A percentile compares a stretch with the other conserved stretches of the same genome.
Evolutionary conservation across 1,140 invertebrate species (phyloP).

Genomic region (Drosophila rhopaloa): DNA sequence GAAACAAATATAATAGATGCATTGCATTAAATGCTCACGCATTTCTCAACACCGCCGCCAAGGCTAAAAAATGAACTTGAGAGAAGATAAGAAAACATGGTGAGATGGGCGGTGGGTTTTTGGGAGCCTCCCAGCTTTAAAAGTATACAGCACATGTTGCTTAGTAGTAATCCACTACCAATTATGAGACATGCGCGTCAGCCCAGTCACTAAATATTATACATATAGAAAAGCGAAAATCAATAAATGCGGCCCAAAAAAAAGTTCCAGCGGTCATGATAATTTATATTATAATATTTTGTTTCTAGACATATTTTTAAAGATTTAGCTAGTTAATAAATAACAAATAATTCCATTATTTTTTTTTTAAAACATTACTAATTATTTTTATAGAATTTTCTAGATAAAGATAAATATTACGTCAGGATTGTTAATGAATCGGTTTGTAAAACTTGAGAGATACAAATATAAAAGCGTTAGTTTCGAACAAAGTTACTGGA

Average conservation of each 20-base stretch:
- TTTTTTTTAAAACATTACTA: too few species aligned
- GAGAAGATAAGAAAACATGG: neutral
- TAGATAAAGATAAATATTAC: too few species aligned
- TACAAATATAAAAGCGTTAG: too few species aligned
- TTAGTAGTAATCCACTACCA: slow-evolving; percentile 24
- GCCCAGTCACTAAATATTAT: slow-evolving; percentile 15
- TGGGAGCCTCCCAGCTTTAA: neutral
- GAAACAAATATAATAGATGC: slow-evolving; percentile 9
- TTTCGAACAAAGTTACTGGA: too few species aligned
- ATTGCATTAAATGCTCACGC: slow-evolving; percentile 10
- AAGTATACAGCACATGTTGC: slow-evolving; percentile 25
- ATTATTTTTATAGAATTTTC: neutral
- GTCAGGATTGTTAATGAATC: too few species aligned
- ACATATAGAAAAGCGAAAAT: slow-evolving; percentile 38
- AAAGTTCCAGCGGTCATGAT: neutral
- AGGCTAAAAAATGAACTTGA: slow-evolving; percentile 30
- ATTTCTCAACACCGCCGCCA: slow-evolving; percentile 50
- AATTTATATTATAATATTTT: too few species aligned
- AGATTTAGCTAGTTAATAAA: too few species aligned
- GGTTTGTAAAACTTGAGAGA: too few species aligned
- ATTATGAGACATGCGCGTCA: slow-evolving; percentile 35
- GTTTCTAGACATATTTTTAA: too few species aligned
- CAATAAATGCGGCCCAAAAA: slow-evolving; percentile 33
- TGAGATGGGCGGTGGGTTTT: neutral
- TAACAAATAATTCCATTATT: neutral